These are phyloP conservation scores for Falco biarmicus DNA, from an alignment of 2,797 vertebrate genomes.

Conservation along the genomic window DNA sequence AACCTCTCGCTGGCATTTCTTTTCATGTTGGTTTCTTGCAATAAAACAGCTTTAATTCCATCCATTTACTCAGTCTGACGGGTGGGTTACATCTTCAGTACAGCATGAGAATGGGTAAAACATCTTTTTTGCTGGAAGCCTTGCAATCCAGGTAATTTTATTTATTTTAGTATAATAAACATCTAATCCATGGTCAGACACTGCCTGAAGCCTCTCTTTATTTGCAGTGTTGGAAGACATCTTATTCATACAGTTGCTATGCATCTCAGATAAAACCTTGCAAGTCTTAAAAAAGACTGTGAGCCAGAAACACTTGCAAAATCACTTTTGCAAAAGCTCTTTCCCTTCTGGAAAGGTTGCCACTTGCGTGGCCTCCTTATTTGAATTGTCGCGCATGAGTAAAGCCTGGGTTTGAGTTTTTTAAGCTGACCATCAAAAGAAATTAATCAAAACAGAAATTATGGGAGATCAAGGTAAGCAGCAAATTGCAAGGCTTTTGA, in stretches of 20 bases:
- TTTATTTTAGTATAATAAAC: constrained; percentile 43
- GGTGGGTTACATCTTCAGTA: neutral
- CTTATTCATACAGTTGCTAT: neutral
- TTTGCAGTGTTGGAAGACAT: neutral
- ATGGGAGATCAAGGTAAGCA: neutral
- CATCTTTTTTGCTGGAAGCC: constrained; percentile 25
- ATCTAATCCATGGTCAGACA: neutral
- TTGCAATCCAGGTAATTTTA: constrained; percentile 29
- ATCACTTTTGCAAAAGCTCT: neutral
- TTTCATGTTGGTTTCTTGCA: neutral
- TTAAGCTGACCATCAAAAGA: neutral
- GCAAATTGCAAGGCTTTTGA: neutral
- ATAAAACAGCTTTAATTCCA: constrained; percentile 13
- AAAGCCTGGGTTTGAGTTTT: neutral
- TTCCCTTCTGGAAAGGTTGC: neutral
- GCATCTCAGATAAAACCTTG: neutral
- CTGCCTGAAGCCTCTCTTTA: constrained; percentile 27
- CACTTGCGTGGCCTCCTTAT: neutral
- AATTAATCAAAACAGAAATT: neutral
- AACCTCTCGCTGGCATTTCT: neutral
- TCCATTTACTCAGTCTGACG: constrained; percentile 23
- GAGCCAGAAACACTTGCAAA: neutral
- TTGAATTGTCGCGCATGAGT: neutral
- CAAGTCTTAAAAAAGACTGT: neutral
- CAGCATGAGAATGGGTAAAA: neutral